Evolutionary conservation across 1,140 invertebrate genomes (phyloP).

Genomic region (Bombyx mandarina): DNA sequence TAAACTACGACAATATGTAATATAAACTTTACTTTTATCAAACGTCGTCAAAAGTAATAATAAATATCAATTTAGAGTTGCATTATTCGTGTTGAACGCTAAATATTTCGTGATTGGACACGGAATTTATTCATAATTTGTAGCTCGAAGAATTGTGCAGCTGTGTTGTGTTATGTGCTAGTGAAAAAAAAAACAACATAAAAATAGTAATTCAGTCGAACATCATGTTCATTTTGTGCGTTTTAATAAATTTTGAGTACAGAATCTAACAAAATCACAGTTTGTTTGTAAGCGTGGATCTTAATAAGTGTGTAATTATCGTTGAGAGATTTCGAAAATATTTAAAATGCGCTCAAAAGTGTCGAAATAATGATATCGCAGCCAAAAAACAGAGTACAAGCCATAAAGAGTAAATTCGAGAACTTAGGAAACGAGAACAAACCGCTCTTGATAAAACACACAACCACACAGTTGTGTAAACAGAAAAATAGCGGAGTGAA

Average conservation of each 20-base stretch:
- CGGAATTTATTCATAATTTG: conserved; percentile 2
- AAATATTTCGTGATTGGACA: conserved; percentile 2
- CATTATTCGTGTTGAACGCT: conserved; percentile 1
- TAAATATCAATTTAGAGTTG: conserved; percentile 12
- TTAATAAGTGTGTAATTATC: not conserved
- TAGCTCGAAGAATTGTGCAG: conserved; percentile 20
- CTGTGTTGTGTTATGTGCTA: conserved; percentile 13
- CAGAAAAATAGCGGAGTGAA: conserved; percentile 18
- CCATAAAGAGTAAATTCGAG: conserved; percentile 67
- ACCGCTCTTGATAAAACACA: conserved; percentile 18
- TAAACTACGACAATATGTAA: conserved; percentile 34
- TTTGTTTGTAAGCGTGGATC: not conserved
- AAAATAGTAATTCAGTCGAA: conserved; percentile 7
- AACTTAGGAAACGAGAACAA: conserved; percentile 45
- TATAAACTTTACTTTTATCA: conserved; percentile 30
- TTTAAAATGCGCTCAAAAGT: conserved; percentile 9
- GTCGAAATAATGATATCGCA: conserved; percentile 60
- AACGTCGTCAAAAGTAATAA: conserved; percentile 19
- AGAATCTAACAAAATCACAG: not conserved
- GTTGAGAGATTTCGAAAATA: not conserved
- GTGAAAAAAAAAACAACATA: conserved; percentile 6
- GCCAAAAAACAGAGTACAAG: conserved; percentile 65
- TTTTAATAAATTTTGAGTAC: not conserved
- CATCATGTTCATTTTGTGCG: not conserved
- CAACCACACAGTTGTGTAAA: conserved; percentile 24